phyloP scores from a whole-genome alignment of 2,797 vertebrate species.

The Sebastes itinus region DNA sequence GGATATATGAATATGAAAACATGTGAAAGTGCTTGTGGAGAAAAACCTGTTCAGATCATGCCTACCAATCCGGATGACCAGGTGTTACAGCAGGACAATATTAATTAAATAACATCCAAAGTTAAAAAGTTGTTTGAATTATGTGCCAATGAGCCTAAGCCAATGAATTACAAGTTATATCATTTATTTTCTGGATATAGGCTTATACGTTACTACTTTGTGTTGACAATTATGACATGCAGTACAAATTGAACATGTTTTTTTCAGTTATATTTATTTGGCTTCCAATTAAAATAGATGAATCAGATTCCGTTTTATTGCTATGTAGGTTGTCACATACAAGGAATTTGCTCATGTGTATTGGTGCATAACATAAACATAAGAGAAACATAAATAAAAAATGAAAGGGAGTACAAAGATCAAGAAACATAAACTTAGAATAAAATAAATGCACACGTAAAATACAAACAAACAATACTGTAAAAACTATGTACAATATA shows the following conservation, averaged over 20 bases:
- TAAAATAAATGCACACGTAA: too few species aligned
- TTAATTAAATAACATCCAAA: neutral
- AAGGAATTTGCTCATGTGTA: too few species aligned
- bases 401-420: too few species aligned
- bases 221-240: neutral
- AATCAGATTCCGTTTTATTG: neutral
- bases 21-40: neutral
- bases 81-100: neutral
- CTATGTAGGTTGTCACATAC: too few species aligned
- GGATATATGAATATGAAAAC: neutral
- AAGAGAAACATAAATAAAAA: too few species aligned
- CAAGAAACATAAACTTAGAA: too few species aligned
- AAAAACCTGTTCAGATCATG: neutral
- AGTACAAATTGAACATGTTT: neutral
- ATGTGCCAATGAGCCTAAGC: too few species aligned
- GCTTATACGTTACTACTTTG: neutral
- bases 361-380: too few species aligned
- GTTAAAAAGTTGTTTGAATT: too few species aligned
- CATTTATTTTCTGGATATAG: neutral
- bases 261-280: neutral
- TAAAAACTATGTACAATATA: too few species aligned
- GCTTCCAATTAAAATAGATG: neutral
- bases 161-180: neutral
- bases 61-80: neutral
- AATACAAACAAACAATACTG: too few species aligned